Conservation (phyloP, 1,140 invertebrate genomes). For the Pseudomyrmex concolor region DNA sequence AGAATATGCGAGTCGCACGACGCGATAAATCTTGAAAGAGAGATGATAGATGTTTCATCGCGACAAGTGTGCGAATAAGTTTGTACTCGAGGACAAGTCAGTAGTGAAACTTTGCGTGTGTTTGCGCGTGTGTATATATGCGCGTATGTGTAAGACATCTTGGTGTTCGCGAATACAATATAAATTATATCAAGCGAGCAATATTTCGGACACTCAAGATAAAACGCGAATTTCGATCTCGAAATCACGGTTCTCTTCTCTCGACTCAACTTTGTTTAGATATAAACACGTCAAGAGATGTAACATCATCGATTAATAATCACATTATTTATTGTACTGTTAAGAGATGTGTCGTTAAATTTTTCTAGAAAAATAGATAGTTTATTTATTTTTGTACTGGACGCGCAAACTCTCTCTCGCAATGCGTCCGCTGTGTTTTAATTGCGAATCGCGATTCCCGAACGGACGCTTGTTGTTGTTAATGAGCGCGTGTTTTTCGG, state of each 20-base stretch:
- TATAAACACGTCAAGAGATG: constrained; percentile 24
- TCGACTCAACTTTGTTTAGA: constrained; percentile 4
- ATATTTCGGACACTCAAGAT: constrained; percentile 25
- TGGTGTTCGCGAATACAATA: no score
- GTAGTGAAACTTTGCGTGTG: constrained; percentile 26
- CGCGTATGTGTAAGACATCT: not conserved
- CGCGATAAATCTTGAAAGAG: constrained; percentile 1
- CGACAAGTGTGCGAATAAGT: constrained; percentile 40
- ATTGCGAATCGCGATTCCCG: constrained; percentile 3
- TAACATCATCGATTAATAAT: constrained; percentile 40
- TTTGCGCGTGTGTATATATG: not conserved
- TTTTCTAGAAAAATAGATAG: constrained; percentile 69
- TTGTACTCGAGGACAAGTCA: constrained; percentile 26
- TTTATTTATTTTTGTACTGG: constrained; percentile 78
- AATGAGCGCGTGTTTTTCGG: constrained; percentile 36
- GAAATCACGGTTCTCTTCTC: constrained; percentile 16
- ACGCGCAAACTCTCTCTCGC: constrained; percentile 12
- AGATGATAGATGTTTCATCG: constrained; percentile 18
- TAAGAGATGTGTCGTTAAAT: constrained; percentile 62
- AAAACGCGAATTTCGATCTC: constrained; percentile 14
- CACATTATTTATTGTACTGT: constrained; percentile 59
- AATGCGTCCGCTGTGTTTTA: constrained; percentile 37
- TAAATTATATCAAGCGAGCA: not conserved
- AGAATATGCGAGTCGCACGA: not conserved
- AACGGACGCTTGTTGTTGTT: constrained; percentile 12